phyloP scores from a whole-genome alignment of 2,797 vertebrate species.

The Phyllotis vaccarum region DNA sequence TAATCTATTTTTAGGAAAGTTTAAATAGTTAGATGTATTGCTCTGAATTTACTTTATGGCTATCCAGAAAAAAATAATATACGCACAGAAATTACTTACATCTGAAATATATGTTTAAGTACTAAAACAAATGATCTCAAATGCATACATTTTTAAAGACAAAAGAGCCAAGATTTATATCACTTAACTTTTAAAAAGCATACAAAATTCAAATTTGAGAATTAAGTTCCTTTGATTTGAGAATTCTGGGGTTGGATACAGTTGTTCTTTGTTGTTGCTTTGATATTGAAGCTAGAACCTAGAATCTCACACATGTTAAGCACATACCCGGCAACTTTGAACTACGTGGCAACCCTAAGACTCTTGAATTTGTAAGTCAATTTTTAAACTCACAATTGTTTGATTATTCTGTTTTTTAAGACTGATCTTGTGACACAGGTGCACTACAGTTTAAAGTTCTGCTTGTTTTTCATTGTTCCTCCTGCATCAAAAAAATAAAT shows the following conservation, averaged over 20 bases:
- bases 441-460: neutral
- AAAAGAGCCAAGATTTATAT: neutral
- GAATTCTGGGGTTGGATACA: neutral
- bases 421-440: slow-evolving; percentile 4
- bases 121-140: neutral
- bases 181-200: neutral
- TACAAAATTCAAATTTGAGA: slow-evolving; percentile 44
- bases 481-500: neutral
- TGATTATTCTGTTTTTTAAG: slow-evolving; percentile 51
- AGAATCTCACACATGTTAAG: neutral
- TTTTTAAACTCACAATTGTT: neutral
- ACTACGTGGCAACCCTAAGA: neutral
- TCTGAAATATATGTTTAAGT: slow-evolving; percentile 41
- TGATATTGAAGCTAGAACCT: neutral
- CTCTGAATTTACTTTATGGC: slow-evolving; percentile 59
- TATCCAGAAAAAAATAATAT: neutral
- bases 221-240: slow-evolving; percentile 16
- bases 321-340: neutral
- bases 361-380: slow-evolving; percentile 55
- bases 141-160: neutral
- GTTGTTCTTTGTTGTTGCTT: neutral
- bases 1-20: slow-evolving; percentile 83
- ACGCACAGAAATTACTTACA: slow-evolving; percentile 30
- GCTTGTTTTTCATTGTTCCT: neutral
- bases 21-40: slow-evolving; percentile 65